Conservation (phyloP, 2,113 vertebrate species). For the Calonectris borealis region DNA sequence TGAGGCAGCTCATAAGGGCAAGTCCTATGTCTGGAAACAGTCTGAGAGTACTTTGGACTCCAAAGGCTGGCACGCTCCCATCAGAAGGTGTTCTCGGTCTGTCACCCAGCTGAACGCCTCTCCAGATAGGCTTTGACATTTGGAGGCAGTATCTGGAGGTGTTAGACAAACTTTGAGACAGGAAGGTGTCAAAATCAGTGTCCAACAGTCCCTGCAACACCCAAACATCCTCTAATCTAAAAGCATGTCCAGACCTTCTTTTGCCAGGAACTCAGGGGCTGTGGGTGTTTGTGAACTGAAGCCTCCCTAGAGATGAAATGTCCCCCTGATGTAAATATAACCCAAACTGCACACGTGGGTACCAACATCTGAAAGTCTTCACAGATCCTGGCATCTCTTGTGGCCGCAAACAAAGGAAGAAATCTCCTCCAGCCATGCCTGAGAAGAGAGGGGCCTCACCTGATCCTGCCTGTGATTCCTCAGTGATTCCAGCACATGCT, state of each 20-base stretch:
- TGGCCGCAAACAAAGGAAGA: not conserved
- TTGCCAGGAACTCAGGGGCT: not conserved
- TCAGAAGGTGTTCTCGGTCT: not conserved
- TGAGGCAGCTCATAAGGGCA: not conserved
- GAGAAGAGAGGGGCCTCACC: not conserved
- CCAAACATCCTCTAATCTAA: not conserved
- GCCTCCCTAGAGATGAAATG: constrained; percentile 2
- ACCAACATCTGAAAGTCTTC: not conserved
- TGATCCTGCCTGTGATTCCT: not conserved
- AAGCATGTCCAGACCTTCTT: not conserved
- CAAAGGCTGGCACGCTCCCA: not conserved
- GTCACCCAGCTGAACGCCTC: not conserved
- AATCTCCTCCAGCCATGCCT: not conserved
- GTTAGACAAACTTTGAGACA: not conserved
- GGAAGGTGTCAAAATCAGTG: not conserved
- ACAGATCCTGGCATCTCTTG: not conserved
- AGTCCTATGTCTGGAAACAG: not conserved
- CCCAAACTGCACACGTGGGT: not conserved
- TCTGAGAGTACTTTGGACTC: not conserved
- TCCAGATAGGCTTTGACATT: not conserved
- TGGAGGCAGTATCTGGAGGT: not conserved
- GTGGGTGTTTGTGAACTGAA: not conserved
- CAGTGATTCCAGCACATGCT: not conserved
- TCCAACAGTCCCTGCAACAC: not conserved
- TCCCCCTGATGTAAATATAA: not conserved